phyloP scores from a whole-genome alignment of 2,888 invertebrate genomes.

The Aphidius colemani region DNA sequence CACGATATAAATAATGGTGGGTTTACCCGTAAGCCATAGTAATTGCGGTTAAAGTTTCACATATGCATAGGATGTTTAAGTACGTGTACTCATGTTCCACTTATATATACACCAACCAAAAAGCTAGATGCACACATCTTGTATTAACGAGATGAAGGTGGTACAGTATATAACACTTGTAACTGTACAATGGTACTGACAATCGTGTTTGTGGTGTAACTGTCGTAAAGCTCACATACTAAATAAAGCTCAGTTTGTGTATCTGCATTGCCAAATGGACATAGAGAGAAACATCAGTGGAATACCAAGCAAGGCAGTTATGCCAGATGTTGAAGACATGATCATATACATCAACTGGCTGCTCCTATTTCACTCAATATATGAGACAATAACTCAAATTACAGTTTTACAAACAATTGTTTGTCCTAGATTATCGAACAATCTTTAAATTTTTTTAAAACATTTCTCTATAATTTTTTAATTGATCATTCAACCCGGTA shows the following conservation, averaged over 20 bases:
- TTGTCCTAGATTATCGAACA: too few relatives aligned
- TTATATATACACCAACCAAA: constrained; percentile 21
- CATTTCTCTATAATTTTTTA: too few relatives aligned
- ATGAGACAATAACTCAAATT: too few relatives aligned
- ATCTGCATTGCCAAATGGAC: constrained; percentile 36
- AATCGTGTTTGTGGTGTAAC: constrained; percentile 54
- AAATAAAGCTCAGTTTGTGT: constrained; percentile 26
- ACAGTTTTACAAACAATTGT: too few relatives aligned
- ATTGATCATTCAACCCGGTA: too few relatives aligned
- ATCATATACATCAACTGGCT: too few relatives aligned
- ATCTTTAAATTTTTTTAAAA: too few relatives aligned
- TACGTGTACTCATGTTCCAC: not conserved
- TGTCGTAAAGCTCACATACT: constrained; percentile 50
- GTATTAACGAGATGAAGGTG: constrained; percentile 51
- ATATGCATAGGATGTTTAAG: constrained; percentile 1
- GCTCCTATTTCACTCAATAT: too few relatives aligned
- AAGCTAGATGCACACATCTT: constrained; percentile 53
- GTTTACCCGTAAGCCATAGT: not conserved
- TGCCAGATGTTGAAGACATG: too few relatives aligned
- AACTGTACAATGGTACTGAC: constrained; percentile 46
- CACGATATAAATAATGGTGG: constrained; percentile 7
- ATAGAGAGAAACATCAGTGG: too few relatives aligned
- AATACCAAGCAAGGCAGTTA: too few relatives aligned
- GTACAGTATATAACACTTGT: constrained; percentile 53
- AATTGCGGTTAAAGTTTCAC: not conserved